Base-by-base conservation (phyloP, 2,113 vertebrate species). In the Alethe diademata region DNA sequence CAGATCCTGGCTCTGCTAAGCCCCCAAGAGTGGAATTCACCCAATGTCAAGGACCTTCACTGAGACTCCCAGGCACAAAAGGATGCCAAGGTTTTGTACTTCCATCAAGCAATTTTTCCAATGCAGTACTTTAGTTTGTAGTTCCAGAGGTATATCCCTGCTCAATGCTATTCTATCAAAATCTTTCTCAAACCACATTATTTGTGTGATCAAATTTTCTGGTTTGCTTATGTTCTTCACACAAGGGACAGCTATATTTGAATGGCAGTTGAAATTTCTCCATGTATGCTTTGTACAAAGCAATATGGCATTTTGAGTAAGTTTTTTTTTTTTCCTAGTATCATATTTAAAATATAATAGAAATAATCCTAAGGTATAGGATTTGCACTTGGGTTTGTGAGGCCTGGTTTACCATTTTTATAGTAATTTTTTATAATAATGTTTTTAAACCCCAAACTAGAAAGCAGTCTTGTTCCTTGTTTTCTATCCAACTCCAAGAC, bases 361-460 rank as follows among this genome's bases (percentile, higher is more conserved):
- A 88, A 86, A 40, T 67, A 75, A 74, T 82, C 76, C 17, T 29
- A 64, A n/a, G 25, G 13, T 45, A 75, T 4, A 66, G 15, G 20
- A 86, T 56, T 67, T 48, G 7, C 50, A 25, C 15, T 67, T 0
- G 0, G 19, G 13, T 64, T 60, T 4, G 0, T 42, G 43, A 45
- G 17, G 10, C 11, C 25, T 64, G 24, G 15, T 69, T 83, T 56
- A 47, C 16, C 4, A 24, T 42, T 86, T 86, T 69, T 64, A 79
- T 11, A 71, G n/a, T 29, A 60, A 6, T 28, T n/a, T 19, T 64
- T 43, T 40, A 40, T 40, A 40, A 13, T 40, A 40, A 40, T 40
- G 40, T 40, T 40, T 45, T 10, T 20, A 36, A 54, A 23, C 5
- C 2, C 5, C 20, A 35, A 33, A 67, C 33, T 47, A 79, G 29